A percentile compares a stretch with the other conserved stretches of the same genome.
These are phyloP conservation scores for Cephus runcator DNA, from an alignment of 2,888 invertebrate species.

Conservation along the genomic window DNA sequence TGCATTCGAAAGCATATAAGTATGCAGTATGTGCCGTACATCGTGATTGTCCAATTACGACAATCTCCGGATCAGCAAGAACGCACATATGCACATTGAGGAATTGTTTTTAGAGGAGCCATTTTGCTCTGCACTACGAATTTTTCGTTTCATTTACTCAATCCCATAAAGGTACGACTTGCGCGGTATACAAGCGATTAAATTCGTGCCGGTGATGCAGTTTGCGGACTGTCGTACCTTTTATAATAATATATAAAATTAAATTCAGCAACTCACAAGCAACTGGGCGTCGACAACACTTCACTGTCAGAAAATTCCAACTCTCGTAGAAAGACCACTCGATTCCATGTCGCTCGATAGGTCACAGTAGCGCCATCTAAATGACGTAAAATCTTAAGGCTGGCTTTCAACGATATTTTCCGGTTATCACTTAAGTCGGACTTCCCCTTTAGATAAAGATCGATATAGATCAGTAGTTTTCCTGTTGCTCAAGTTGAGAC, in stretches of 20 bases:
- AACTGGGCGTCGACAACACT: slow-evolving; percentile 61
- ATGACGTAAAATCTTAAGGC: not conserved
- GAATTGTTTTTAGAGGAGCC: slow-evolving; percentile 57
- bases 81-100: slow-evolving; percentile 24
- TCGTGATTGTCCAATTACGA: slow-evolving; percentile 12
- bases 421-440: not conserved
- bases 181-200: not conserved
- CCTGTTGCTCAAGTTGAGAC: too few species aligned
- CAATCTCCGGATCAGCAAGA: slow-evolving; percentile 6
- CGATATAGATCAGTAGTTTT: not conserved
- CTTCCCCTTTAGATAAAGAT: not conserved
- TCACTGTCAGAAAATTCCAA: slow-evolving; percentile 47
- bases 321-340: slow-evolving; percentile 34
- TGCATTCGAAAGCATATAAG: not conserved
- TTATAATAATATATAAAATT: slow-evolving; percentile 31
- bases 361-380: not conserved
- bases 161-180: not conserved
- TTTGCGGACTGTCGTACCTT: not conserved
- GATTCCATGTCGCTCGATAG: not conserved
- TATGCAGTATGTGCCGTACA: not conserved
- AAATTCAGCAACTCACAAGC: slow-evolving; percentile 52
- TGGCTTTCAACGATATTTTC: not conserved
- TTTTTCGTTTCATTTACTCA: slow-evolving; percentile 15
- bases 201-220: not conserved
- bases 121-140: slow-evolving; percentile 53